Conservation (phyloP, 23 tunicate species). For the Corella eumyota region DNA sequence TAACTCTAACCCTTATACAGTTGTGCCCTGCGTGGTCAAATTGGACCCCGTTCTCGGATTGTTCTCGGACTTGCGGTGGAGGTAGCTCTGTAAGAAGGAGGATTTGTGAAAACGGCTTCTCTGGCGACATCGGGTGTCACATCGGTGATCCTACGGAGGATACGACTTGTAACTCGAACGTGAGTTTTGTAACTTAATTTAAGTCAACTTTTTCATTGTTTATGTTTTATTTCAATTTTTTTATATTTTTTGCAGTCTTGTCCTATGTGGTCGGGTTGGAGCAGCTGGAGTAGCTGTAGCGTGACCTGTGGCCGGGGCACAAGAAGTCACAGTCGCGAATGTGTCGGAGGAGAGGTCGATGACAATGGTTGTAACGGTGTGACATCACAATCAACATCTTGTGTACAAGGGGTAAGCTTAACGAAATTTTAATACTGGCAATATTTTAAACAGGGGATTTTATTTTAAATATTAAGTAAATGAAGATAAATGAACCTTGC, state of each 20-base stretch:
- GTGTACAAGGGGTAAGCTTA: constrained; percentile 29
- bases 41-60: constrained; percentile 25
- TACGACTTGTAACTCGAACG: constrained; percentile 30
- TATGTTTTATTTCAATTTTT: too few species aligned
- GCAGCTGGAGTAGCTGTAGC: constrained; percentile 19
- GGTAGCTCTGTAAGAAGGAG: constrained; percentile 24
- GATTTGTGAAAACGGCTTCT: constrained; percentile 25
- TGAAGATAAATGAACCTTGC: too few species aligned
- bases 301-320: constrained; percentile 39
- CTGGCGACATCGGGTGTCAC: constrained; percentile 58
- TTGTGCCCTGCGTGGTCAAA: constrained; percentile 42
- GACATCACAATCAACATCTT: constrained; percentile 4
- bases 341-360: constrained; percentile 34
- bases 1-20: too few species aligned
- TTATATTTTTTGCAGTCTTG: constrained; percentile 16
- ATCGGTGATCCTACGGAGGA: constrained; percentile 25
- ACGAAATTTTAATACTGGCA: too few species aligned
- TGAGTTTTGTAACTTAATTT: constrained; percentile 6
- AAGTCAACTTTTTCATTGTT: too few species aligned
- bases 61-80: constrained; percentile 53
- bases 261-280: constrained; percentile 49
- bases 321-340: constrained; percentile 21
- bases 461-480: too few species aligned
- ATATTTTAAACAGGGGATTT: too few species aligned
- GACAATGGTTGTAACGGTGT: constrained; percentile 29